These are phyloP conservation scores for Chlorops oryzae DNA, from an alignment of 1,140 invertebrate genomes.

Conservation along the genomic window DNA sequence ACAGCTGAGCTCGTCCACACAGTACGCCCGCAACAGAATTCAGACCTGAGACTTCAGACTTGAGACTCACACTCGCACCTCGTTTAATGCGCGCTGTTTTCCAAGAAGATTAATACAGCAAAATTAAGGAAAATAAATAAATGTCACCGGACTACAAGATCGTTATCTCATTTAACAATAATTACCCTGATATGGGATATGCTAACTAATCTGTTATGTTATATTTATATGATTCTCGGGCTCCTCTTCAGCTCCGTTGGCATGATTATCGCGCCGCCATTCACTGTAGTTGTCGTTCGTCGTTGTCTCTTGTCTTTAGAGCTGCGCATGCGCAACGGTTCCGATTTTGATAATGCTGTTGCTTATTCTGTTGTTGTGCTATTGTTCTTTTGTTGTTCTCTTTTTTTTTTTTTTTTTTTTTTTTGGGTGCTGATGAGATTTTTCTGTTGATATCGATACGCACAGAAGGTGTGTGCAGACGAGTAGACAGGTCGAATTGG, in stretches of 20 bases:
- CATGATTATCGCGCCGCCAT: not conserved
- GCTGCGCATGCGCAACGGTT: too few species aligned
- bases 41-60: too few species aligned
- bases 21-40: too few species aligned
- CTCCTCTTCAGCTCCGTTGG: not conserved
- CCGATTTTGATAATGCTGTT: not conserved
- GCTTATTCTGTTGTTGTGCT: not conserved
- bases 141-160: slow-evolving; percentile 48
- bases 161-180: slow-evolving; percentile 49
- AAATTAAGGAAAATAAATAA: slow-evolving; percentile 50
- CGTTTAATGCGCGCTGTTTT: too few species aligned
- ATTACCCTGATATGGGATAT: slow-evolving; percentile 49
- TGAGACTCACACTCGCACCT: too few species aligned
- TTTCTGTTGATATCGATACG: not conserved
- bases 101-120: slow-evolving; percentile 47
- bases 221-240: slow-evolving; percentile 5
- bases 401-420: not conserved
- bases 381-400: not conserved
- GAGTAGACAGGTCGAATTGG: too few species aligned
- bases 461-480: too few species aligned
- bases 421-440: not conserved
- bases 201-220: slow-evolving; percentile 47
- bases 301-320: slow-evolving; percentile 35
- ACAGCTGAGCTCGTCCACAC: too few species aligned
- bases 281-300: not conserved